Evolutionary conservation across 35 echinoderm and acorn worm species (phyloP), one percentile per base, ranked within the genome.

Genomic region (Holothuria glaberrima): DNA sequence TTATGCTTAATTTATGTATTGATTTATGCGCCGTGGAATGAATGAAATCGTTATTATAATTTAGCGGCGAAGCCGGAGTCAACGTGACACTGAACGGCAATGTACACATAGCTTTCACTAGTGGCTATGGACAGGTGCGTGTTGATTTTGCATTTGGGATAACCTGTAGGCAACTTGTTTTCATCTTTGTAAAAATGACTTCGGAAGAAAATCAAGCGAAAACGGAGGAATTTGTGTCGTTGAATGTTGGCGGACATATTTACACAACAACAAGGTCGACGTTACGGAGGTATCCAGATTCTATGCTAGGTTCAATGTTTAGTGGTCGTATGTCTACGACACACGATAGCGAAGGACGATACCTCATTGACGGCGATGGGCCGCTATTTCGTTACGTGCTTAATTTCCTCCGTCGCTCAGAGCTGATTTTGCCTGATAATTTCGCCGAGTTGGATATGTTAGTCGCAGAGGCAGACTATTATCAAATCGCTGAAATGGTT

Each of bases 281-380:
- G 3, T 81, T 96, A 20, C 30, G 65, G 45, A 50, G 91, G 19
- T 96, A 92, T 70, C 94, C 94, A 0, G 91, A 96, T 63, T 96
- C 94, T 5, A 96, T 96, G 94, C 82, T 96, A 80, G 94, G 94
- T 28, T 58, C 90, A 50, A 96, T 96, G 94, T 96, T 96, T 62
- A 93, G 91, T 68, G 91, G 80, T 31, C 94, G 91, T 26, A 82
- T 96, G 28, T 60, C 86, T 33, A 86, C 94, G 18, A 68, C 80
- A 20, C 27, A 67, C 12, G 94, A 96, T 48, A 72, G 71, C 18
- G 29, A 90, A 14, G 94, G 94, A 10, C 93, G 92, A 48, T 92
- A 64, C 56, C 58, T 95, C 22, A 95, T 95, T 65, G 94, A 95
- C 68, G 79, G 94, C 19, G 94, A 95, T 67, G 94, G 94, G 12